These are phyloP conservation scores for Bursaphelenchus okinawaensis DNA, from an alignment of 2,888 invertebrate species.

Conservation along the genomic window DNA sequence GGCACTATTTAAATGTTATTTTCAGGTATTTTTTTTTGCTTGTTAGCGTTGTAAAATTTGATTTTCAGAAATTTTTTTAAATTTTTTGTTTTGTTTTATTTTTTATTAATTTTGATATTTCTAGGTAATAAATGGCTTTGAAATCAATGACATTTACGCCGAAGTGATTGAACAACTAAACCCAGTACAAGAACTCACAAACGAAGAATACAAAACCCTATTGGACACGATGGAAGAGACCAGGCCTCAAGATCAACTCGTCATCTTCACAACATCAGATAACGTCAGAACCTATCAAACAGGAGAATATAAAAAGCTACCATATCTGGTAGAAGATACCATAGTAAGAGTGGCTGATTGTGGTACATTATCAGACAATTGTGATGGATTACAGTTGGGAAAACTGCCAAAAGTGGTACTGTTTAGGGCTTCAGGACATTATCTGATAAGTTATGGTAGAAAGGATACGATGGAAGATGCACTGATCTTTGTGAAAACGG, in stretches of 20 bases:
- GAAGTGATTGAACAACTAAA: conserved; percentile 66
- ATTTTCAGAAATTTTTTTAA: not conserved
- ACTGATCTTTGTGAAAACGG: conserved; percentile 59
- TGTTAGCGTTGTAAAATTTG: no score
- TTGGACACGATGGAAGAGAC: conserved; percentile 24
- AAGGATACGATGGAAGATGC: conserved; percentile 59
- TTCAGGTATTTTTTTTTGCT: no score
- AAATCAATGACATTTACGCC: conserved; percentile 64
- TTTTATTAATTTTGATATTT: conserved; percentile 14
- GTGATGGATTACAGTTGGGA: conserved; percentile 60
- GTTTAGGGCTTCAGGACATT: conserved; percentile 71
- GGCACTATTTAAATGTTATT: no score
- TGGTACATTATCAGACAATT: conserved; percentile 50
- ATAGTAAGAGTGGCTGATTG: conserved; percentile 60
- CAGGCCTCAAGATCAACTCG: not conserved
- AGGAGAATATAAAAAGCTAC: conserved; percentile 66
- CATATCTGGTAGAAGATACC: conserved; percentile 64
- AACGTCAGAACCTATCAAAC: conserved; percentile 21
- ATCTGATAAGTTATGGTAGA: conserved; percentile 70
- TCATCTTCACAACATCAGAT: conserved; percentile 17
- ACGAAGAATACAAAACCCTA: conserved; percentile 64
- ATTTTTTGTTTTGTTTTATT: not conserved
- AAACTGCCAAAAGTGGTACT: conserved; percentile 70
- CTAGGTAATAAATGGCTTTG: conserved; percentile 58
- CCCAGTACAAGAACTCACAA: conserved; percentile 65